These are phyloP conservation scores for Scaptomyza reducta DNA, from an alignment of 2,888 invertebrate species.

Conservation along the genomic window DNA sequence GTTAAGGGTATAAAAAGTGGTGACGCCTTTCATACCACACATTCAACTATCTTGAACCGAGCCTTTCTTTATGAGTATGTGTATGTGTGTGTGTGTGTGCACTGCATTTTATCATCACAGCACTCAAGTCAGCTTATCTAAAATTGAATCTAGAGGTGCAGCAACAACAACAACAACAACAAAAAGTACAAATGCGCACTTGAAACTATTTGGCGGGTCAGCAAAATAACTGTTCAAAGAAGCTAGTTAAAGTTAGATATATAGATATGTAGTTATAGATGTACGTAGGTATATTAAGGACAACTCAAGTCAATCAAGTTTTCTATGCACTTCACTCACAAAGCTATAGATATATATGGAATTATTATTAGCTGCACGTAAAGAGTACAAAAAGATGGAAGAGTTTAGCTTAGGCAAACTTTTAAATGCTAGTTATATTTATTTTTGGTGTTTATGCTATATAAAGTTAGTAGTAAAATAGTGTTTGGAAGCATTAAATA, in stretches of 20 bases:
- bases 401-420: too few species aligned
- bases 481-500: too few species aligned
- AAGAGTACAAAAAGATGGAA: too few species aligned
- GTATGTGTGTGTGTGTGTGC: slow-evolving; percentile 49
- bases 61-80: slow-evolving; percentile 27
- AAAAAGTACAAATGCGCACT: slow-evolving; percentile 46
- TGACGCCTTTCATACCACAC: slow-evolving; percentile 11
- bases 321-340: neutral
- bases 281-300: neutral
- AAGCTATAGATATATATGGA: too few species aligned
- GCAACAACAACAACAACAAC: slow-evolving; percentile 23
- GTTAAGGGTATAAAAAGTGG: too few species aligned
- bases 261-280: neutral
- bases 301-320: slow-evolving; percentile 11
- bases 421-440: too few species aligned
- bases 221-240: slow-evolving; percentile 3
- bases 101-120: slow-evolving; percentile 70
- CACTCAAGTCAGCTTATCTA: slow-evolving; percentile 65
- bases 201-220: slow-evolving; percentile 46
- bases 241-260: neutral
- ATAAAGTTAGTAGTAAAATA: too few species aligned
- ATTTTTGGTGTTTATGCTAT: too few species aligned
- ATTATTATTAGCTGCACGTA: too few species aligned
- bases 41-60: too few species aligned
- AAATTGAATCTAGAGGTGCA: slow-evolving; percentile 73